These are phyloP conservation scores for Megaceryle maxima DNA, from an alignment of 2,113 vertebrate species.

Conservation along the genomic window DNA sequence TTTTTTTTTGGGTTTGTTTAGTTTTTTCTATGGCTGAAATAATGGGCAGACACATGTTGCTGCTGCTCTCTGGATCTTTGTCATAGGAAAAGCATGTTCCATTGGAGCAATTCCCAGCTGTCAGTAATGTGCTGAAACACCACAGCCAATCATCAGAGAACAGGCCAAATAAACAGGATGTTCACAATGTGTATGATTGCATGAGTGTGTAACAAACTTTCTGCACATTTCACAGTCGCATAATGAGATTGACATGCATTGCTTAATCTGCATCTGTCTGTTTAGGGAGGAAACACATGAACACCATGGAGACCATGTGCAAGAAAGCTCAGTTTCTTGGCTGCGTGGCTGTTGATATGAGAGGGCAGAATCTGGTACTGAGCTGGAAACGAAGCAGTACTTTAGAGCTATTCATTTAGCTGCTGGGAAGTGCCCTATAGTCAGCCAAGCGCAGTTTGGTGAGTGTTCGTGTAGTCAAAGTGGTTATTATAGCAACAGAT, in stretches of 20 bases:
- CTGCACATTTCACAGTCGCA: conserved; percentile 75
- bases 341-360: conserved; percentile 22
- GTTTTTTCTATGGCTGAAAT: conserved; percentile 26
- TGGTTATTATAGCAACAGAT: conserved; percentile 51
- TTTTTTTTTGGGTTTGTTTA: neutral
- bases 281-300: conserved; percentile 67
- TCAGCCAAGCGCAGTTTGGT: conserved; percentile 30
- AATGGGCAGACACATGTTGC: conserved; percentile 85
- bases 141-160: conserved; percentile 80
- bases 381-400: neutral
- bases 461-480: conserved; percentile 1
- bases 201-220: conserved; percentile 82
- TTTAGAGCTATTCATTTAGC: conserved; percentile 38
- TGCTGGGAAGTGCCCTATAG: conserved; percentile 57
- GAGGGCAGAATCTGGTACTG: conserved; percentile 53
- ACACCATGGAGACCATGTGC: conserved; percentile 65
- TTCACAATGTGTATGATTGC: conserved; percentile 80
- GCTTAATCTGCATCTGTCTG: conserved; percentile 75
- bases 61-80: conserved; percentile 83
- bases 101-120: conserved; percentile 90
- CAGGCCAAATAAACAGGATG: conserved; percentile 90
- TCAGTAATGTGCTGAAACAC: conserved; percentile 84
- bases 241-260: conserved; percentile 76
- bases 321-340: conserved; percentile 35
- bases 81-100: conserved; percentile 96